Base-by-base conservation (phyloP, 2,888 invertebrate genomes). In the Lampropteryx suffumata region DNA sequence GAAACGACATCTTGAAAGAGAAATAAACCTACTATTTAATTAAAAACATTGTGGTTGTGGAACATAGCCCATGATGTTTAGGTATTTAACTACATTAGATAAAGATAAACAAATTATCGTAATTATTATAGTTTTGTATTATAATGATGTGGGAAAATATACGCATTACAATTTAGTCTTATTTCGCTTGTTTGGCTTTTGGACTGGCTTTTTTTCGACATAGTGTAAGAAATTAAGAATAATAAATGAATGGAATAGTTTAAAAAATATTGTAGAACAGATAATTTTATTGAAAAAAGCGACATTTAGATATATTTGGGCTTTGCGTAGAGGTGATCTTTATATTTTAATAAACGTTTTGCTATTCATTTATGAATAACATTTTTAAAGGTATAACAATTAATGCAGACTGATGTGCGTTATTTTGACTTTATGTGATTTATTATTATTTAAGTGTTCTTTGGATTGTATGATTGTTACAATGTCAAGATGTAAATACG, bases 61-160 rank as follows among this genome's bases (percentile, higher is more conserved):
- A 61, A 50, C 46, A 43, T 50, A 52, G 50, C 54, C 57, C 56
- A 54, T 53, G 36, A 48, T 53, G 34, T 55, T 50, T 47, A 54
- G 43, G 35, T 47, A 51, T 40, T 5, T 21, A 21, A 21, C 21
- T 2, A 3, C 5, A 10, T 45, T 45, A 39, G 45, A 48, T 41
- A 36, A 50, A 57, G 30, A 48, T 55, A 55, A 57, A 60, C 58
- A 52, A 57, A 45, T 55, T 55, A 50, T 50, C 70, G 58, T 48
- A 37, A 34, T 35, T 67, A 68, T 71, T 73, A 68, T 78, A 80
- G 74, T 72, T 76, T 57, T 82, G 77, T 87, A 84, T 71, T 85
- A 82, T 84, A 85, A 76, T 73, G 84, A 78, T 85, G 87, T 88
- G 89, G 89, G 89, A 89, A 90, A 89, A 82, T 80, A 90, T 90